Percentiles rank a stretch among this genome's conserved stretches.
These are phyloP conservation scores for Pelecanoides urinatrix DNA, from an alignment of 2,113 vertebrate genomes.

Conservation along the genomic window DNA sequence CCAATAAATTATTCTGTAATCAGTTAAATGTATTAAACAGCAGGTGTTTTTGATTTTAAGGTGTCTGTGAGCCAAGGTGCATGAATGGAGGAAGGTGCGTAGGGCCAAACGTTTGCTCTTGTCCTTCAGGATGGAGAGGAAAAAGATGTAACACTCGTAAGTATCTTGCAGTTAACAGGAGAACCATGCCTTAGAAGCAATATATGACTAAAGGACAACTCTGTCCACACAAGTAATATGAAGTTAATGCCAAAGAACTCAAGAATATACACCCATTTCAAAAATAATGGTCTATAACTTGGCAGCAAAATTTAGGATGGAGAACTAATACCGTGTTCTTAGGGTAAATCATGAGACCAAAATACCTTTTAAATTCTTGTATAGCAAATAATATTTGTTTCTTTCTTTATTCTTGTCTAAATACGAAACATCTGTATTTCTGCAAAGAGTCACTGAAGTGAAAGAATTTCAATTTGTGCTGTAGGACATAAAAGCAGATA, in stretches of 20 bases:
- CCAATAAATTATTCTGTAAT: not conserved
- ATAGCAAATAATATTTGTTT: not conserved
- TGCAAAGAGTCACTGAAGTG: not conserved
- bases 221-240: not conserved
- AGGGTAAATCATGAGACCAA: not conserved
- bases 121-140: slow-evolving; percentile 89
- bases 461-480: not conserved
- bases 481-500: not conserved
- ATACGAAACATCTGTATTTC: not conserved
- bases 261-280: not conserved
- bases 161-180: slow-evolving; percentile 39
- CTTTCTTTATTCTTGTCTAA: not conserved
- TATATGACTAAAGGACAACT: not conserved
- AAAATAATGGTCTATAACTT: not conserved
- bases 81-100: slow-evolving; percentile 91
- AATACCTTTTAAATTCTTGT: not conserved
- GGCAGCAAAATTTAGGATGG: not conserved
- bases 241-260: not conserved
- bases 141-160: slow-evolving; percentile 82
- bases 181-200: not conserved
- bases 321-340: not conserved
- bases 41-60: slow-evolving; percentile 60
- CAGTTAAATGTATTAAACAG: not conserved
- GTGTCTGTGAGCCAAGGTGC: slow-evolving; percentile 89
- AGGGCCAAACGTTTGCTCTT: slow-evolving; percentile 85